Conservation (phyloP, 2,113 vertebrate species). For the Guaruba guarouba region DNA sequence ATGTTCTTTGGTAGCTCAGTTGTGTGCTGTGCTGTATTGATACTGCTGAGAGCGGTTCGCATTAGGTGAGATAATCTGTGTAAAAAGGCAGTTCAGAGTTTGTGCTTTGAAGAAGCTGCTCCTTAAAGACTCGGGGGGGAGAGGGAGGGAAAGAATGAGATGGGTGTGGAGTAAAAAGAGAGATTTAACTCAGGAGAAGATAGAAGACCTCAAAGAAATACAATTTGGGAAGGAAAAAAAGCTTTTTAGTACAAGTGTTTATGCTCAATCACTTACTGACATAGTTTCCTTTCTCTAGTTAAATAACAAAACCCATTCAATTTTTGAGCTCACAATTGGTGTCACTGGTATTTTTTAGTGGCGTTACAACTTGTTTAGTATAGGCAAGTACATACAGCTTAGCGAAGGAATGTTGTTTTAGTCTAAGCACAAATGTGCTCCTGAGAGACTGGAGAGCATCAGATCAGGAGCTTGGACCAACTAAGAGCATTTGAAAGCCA, state of each 20-base stretch:
- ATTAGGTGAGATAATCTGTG: neutral
- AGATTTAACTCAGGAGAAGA: neutral
- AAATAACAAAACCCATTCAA: neutral
- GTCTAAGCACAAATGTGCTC: neutral
- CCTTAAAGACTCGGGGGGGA: neutral
- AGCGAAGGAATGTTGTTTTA: neutral
- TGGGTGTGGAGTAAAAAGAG: neutral
- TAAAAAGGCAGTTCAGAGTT: neutral
- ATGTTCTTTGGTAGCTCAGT: neutral
- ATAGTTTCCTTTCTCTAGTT: neutral
- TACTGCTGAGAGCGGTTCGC: neutral
- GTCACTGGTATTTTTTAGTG: neutral
- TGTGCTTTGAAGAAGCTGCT: neutral
- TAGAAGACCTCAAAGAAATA: neutral
- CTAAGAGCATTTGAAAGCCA: neutral
- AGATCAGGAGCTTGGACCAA: neutral
- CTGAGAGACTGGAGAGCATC: neutral
- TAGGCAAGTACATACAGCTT: neutral
- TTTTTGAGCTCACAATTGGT: neutral
- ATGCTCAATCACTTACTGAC: neutral
- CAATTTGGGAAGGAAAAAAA: neutral
- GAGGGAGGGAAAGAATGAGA: neutral
- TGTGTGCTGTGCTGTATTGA: neutral
- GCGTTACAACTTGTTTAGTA: neutral
- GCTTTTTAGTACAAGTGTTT: neutral